Base-by-base conservation (phyloP, 2,888 invertebrate species). In the Nysson spinosus region DNA sequence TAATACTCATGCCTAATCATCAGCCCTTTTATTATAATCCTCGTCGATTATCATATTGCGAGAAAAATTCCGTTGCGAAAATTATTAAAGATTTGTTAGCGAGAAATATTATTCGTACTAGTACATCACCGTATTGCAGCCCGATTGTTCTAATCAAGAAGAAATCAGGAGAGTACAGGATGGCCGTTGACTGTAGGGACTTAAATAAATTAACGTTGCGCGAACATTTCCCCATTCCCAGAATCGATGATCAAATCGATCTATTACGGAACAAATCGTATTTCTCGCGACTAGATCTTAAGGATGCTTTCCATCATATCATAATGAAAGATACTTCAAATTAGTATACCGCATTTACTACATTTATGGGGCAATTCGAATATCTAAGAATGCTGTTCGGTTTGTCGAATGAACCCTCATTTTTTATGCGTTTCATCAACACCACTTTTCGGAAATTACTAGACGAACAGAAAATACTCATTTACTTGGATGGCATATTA, bases 371-470 rank as follows among this genome's bases (percentile, higher is more conserved):
- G 0, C 55, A 47, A 16, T 55, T 22, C 17, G 55, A 55, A 5
- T 55, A 7, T 32, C 0, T 40, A 0, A 46, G 12, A 32, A 55
- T 55, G 50, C 58, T 51, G 1, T 51, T 58, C 12, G 58, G 43
- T 0, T 6, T 54, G 1, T 1, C 54, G 28, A 1, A 12, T n/a
- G 1, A 14, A 16, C 7, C 40, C 39, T 32, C 46, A 55, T n/a
- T n/a, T n/a, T n/a, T n/a, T n/a, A n/a, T n/a, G 11, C 5, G 46
- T 2, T 46, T 20, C 6, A 22, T 55, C 3, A 16, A 26, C 6
- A 12, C 11, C 1, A 24, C 46, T 1, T 30, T 54, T 1, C 4
- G 1, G 1, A 32, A 55, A 3, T 30, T 55, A 1, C 44, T 44
- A 9, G 14, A n/a, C n/a, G 3, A 26, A 2, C 43, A 28, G 5